These are phyloP conservation scores for Drosophila pandora DNA, from an alignment of 1,140 invertebrate species.

Conservation along the genomic window DNA sequence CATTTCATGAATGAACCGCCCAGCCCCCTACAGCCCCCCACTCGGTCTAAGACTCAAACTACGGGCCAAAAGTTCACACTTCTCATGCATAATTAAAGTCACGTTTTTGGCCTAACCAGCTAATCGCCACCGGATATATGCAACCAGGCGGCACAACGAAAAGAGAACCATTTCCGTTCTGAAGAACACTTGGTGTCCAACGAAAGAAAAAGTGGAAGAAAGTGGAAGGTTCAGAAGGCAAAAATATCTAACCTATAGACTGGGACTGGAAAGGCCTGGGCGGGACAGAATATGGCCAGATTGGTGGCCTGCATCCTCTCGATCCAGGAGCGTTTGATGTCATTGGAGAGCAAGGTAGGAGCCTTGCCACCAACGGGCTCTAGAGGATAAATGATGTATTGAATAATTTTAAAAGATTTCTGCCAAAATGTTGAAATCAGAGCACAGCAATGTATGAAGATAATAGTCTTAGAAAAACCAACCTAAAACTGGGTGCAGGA, in stretches of 20 bases:
- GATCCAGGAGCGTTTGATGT: constrained; percentile 86
- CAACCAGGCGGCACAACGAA: constrained; percentile 87
- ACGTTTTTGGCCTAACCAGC: constrained; percentile 85
- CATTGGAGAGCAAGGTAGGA: constrained; percentile 87
- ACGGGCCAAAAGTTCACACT: constrained; percentile 56
- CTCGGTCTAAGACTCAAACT: neutral
- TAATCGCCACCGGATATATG: constrained; percentile 87
- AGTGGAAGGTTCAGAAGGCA: neutral
- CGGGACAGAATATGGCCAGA: constrained; percentile 85
- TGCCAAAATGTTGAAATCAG: constrained; percentile 85
- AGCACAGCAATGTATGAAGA: constrained; percentile 78
- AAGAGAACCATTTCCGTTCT: constrained; percentile 87
- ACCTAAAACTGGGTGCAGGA: constrained; percentile 87
- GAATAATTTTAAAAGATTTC: neutral
- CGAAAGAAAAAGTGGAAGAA: neutral
- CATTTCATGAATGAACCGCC: constrained; percentile 72
- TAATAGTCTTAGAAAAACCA: constrained; percentile 83
- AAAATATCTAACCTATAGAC: constrained; percentile 86
- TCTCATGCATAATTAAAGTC: constrained; percentile 56
- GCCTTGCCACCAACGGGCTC: constrained; percentile 89
- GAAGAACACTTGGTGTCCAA: constrained; percentile 18
- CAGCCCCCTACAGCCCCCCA: neutral
- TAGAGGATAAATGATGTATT: constrained; percentile 63
- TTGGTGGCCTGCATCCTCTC: constrained; percentile 80
- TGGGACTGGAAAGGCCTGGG: constrained; percentile 88